Evolutionary conservation across 2,797 vertebrate genomes (phyloP), one percentile per base, ranked within the genome.

Genomic region (Melopsittacus undulatus): DNA sequence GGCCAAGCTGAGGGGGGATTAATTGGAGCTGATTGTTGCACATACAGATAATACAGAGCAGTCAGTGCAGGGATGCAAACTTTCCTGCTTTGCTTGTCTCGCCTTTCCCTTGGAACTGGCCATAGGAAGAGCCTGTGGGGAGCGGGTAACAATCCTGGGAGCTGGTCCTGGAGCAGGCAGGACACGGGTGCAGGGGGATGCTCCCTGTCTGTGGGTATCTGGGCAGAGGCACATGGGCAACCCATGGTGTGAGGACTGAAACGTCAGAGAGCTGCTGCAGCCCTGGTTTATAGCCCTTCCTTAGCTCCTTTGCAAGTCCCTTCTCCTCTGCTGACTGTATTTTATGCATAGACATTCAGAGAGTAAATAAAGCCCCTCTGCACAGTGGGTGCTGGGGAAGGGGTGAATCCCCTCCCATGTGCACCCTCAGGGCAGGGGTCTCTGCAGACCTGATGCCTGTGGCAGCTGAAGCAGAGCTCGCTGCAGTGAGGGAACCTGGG

Each of bases 1-100:
- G 96, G 96, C 97, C 96, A 92, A 96, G 94, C 95, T 94, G 97
- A 98, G 84, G 74, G 92, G 90, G 96, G 92, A 97, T 97, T 98
- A 97, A 97, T 97, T 97, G 97, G 94, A 96, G 95, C 94, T 83
- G 93, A 97, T 97, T 97, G 93, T 94, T 96, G 95, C 95, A 84
- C 78, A 76, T 89, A 61, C 49, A 96, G 74, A 27, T 0, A 8
- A 69, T 34, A 51, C 30, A 69, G 79, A 88, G 70, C 63, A 61
- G 80, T 7, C 43, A 5, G 63, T 16, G 10, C 4, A 10, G 74
- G 87, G 68, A 94, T 62, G 78, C 74, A 92, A 94, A 96, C 92
- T 96, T 95, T 69, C 19, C 75, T 70, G 69, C 75, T 82, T 81
- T 83, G 38, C 81, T 68, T 49, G 46, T 63, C 64, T 90, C 9